Evolutionary conservation across 2,888 invertebrate genomes (phyloP).

Genomic region (Calameuta filiformis): DNA sequence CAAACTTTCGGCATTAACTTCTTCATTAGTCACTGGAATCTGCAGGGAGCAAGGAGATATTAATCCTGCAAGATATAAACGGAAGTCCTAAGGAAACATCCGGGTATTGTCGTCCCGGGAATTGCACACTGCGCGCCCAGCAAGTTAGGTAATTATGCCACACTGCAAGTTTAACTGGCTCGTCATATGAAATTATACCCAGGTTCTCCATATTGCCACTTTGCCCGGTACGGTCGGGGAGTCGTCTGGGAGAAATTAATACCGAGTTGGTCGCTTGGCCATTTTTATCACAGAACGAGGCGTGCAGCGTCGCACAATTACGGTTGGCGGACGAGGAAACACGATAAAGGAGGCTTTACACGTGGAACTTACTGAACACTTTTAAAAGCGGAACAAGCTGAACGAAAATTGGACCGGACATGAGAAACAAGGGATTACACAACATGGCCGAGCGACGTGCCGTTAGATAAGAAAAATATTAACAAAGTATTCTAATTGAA

Average conservation of each 20-base stretch:
- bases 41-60: not conserved
- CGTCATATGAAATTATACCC: conserved; percentile 41
- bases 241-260: not conserved
- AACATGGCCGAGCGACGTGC: not conserved
- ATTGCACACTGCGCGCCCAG: conserved; percentile 23
- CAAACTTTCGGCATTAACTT: not conserved
- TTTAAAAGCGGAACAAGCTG: not conserved
- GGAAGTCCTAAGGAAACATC: not conserved
- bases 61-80: not conserved
- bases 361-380: not conserved
- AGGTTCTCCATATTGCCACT: not conserved
- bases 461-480: not conserved
- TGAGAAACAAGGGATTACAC: not conserved
- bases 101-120: not conserved
- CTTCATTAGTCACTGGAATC: not conserved
- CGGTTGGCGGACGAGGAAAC: not conserved
- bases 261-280: not conserved
- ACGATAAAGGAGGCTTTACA: not conserved
- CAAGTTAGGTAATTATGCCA: conserved; percentile 47
- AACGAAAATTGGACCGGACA: not conserved
- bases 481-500: not conserved
- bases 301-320: not conserved
- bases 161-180: conserved; percentile 38
- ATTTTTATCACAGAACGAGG: not conserved
- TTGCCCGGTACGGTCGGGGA: not conserved